These are phyloP conservation scores for Hystrix cristata DNA, from an alignment of 2,113 vertebrate species.

Conservation along the genomic window DNA sequence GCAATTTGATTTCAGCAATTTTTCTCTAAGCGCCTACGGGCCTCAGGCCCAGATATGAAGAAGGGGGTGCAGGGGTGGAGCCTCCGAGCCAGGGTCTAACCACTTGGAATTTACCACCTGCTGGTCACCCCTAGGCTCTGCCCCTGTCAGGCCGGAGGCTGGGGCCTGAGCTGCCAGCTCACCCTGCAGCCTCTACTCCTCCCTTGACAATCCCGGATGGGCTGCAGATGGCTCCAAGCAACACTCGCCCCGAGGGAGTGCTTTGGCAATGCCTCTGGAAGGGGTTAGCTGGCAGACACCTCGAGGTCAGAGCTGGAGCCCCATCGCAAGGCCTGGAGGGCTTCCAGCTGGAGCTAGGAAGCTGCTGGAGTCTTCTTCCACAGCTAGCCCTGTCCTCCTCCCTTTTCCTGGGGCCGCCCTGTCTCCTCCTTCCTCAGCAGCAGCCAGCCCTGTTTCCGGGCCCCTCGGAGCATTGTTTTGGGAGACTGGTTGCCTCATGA, in stretches of 20 bases:
- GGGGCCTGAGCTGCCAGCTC: neutral
- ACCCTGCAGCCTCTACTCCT: neutral
- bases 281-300: neutral
- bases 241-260: neutral
- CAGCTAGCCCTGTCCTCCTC: neutral
- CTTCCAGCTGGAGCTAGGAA: slow-evolving; percentile 6
- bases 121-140: neutral
- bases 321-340: neutral
- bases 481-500: neutral
- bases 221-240: slow-evolving; percentile 5
- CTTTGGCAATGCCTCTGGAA: neutral
- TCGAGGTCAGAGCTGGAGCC: neutral
- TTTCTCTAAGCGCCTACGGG: slow-evolving; percentile 76
- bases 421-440: neutral
- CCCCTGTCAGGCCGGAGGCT: neutral
- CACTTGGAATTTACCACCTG: neutral
- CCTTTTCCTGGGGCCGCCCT: neutral
- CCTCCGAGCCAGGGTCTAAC: neutral
- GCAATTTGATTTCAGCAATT: slow-evolving; percentile 82
- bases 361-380: neutral
- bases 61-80: slow-evolving; percentile 5
- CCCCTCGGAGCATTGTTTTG: neutral
- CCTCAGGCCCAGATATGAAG: slow-evolving; percentile 60
- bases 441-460: neutral
- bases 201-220: neutral